Base-by-base conservation (phyloP, 2,113 vertebrate species). In the Pleuronectes platessa region DNA sequence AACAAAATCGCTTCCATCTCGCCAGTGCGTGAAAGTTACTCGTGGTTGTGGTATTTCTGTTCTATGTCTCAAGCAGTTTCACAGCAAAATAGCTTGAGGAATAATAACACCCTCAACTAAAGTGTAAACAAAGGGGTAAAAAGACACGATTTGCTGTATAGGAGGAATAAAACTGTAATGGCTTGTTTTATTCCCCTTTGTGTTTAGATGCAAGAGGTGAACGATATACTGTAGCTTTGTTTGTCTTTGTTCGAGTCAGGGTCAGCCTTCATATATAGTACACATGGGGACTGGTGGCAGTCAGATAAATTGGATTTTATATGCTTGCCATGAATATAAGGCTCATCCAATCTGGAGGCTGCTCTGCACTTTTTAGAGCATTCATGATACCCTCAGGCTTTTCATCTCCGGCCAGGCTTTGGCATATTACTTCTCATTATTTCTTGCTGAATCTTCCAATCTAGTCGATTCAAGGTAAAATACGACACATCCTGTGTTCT, bases 391-490 rank as follows among this genome's bases (percentile, higher is more conserved):
- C 93, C 88, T 71, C 68, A 89, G 91, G 91, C 88, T 83, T 90
- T 93, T 90, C 84, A 91, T 93, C 88, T 81, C 61, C 66, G 21
- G 84, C 81, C 76, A 87, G 78, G 78, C 88, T 81, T 81, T 77
- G 85, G 83, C 81, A 77, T 84, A 93, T 93, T 90, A 93, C 91
- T 92, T 89, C 91, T 93, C 88, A 92, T 93, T 94, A 93, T 90
- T 85, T 88, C 75, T 74, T 80, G 67, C 82, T 85, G 89, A 92
- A 91, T 92, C 90, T 91, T 86, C 82, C 86, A 92, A 89, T 90
- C 86, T 85, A 69, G 71, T 88, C 88, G 86, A 90, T 91, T 91
- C 61, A 21, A 67, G 68, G 74, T 71, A 82, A 78, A 90, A 88
- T 78, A 76, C 68, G 24, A 79, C 68, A 60, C 64, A 69, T 81